Evolutionary conservation across 2,113 vertebrate genomes (phyloP).

Genomic region (Turnix velox): DNA sequence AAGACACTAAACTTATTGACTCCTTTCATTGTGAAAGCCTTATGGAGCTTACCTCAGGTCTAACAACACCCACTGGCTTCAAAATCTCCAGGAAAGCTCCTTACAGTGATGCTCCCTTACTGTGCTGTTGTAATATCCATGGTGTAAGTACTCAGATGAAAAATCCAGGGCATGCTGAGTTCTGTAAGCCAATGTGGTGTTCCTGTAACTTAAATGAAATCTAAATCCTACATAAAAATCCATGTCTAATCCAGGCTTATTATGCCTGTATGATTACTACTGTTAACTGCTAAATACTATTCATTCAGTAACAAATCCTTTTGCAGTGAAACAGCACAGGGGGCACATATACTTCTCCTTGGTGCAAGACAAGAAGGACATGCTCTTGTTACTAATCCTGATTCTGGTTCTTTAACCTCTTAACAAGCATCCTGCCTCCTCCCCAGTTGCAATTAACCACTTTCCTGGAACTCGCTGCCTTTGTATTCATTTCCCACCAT

Average conservation of each 20-base stretch:
- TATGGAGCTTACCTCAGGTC: not conserved
- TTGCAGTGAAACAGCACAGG: not conserved
- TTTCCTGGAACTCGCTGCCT: not conserved
- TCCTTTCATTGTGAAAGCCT: not conserved
- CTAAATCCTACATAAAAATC: slow-evolving; percentile 42
- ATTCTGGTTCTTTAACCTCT: not conserved
- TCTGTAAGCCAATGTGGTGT: not conserved
- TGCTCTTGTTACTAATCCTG: not conserved
- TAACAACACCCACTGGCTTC: not conserved
- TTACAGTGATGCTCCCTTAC: not conserved
- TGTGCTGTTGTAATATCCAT: slow-evolving; percentile 3
- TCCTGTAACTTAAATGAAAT: slow-evolving; percentile 17
- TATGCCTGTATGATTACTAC: slow-evolving; percentile 26
- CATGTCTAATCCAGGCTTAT: slow-evolving; percentile 48
- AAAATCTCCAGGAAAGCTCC: slow-evolving; percentile 49
- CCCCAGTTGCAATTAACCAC: not conserved
- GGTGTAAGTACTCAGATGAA: not conserved
- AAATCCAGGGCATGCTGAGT: slow-evolving; percentile 29
- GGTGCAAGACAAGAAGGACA: not conserved
- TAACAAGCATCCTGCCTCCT: not conserved
- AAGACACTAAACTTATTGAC: slow-evolving; percentile 15
- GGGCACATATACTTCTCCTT: not conserved
- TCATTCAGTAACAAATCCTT: slow-evolving; percentile 28
- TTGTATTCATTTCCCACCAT: not conserved
- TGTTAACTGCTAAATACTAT: slow-evolving; percentile 29